A percentile compares a stretch with the other conserved stretches of the same genome.
Evolutionary conservation across 2,113 vertebrate genomes (phyloP).

Genomic region (Tiliqua scincoides): DNA sequence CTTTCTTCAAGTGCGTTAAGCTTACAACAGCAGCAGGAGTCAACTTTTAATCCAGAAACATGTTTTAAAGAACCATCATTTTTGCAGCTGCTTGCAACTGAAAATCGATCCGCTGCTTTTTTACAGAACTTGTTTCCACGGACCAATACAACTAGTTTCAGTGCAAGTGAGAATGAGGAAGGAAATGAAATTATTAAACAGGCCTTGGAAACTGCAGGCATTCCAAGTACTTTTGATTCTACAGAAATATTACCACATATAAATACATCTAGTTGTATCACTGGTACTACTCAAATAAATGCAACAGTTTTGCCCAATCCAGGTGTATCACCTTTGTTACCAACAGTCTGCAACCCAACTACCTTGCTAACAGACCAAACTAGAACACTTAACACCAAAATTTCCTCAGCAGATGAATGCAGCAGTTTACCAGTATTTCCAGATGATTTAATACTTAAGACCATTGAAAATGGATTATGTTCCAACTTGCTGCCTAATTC

Average conservation of each 20-base stretch:
- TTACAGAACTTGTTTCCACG: conserved; percentile 80
- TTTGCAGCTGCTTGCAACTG: conserved; percentile 76
- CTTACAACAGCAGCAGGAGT: conserved; percentile 73
- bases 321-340: conserved; percentile 61
- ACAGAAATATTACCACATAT: conserved; percentile 74
- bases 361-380: conserved; percentile 74
- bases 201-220: conserved; percentile 83
- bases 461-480: conserved; percentile 72
- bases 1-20: conserved; percentile 84
- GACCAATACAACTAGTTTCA: conserved; percentile 71
- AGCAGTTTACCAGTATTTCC: conserved; percentile 70
- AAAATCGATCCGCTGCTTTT: conserved; percentile 75
- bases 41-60: conserved; percentile 73
- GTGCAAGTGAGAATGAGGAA: conserved; percentile 71
- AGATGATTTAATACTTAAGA: conserved; percentile 75
- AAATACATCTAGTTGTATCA: conserved; percentile 70
- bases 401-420: conserved; percentile 66
- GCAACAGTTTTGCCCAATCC: conserved; percentile 70
- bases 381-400: conserved; percentile 71
- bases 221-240: conserved; percentile 79
- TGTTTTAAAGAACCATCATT: conserved; percentile 82
- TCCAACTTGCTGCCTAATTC: conserved; percentile 72
- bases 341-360: conserved; percentile 65
- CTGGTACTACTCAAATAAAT: conserved; percentile 63
- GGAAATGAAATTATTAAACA: conserved; percentile 86